Conservation (phyloP, 2,113 vertebrate genomes). For the Hydropotes inermis region DNA sequence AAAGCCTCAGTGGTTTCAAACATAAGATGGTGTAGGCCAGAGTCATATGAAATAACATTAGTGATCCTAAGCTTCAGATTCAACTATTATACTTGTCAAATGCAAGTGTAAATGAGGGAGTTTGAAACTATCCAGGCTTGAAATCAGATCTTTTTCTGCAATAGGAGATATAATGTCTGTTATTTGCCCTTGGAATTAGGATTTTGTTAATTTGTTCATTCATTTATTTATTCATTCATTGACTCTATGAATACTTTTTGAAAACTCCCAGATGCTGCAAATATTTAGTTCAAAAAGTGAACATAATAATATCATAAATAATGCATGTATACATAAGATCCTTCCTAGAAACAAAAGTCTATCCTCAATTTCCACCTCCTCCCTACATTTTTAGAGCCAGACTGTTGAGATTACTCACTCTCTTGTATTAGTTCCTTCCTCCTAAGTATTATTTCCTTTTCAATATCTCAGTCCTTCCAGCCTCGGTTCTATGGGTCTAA, state of each 20-base stretch:
- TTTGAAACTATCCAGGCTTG: background rate
- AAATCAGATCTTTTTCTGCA: background rate
- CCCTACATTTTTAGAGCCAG: background rate
- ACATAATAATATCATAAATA: background rate
- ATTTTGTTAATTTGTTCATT: background rate
- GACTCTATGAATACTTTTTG: background rate
- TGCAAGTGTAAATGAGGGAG: background rate
- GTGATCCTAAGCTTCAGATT: background rate
- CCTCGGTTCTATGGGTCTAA: background rate
- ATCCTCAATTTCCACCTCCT: background rate
- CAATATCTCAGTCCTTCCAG: too few relatives aligned
- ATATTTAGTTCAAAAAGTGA: background rate
- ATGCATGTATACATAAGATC: accelerated
- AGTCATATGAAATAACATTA: background rate
- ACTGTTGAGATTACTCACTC: background rate
- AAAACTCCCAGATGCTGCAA: background rate
- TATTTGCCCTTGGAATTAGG: background rate
- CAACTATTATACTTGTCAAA: background rate
- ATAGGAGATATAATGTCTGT: accelerated
- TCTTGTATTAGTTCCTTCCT: background rate
- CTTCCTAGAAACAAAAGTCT: background rate
- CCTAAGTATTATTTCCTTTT: background rate
- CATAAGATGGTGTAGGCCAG: background rate
- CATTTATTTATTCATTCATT: background rate
- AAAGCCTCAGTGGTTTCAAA: background rate